These are phyloP conservation scores for Pteruthius melanotis DNA, from an alignment of 2,113 vertebrate genomes.

Conservation along the genomic window DNA sequence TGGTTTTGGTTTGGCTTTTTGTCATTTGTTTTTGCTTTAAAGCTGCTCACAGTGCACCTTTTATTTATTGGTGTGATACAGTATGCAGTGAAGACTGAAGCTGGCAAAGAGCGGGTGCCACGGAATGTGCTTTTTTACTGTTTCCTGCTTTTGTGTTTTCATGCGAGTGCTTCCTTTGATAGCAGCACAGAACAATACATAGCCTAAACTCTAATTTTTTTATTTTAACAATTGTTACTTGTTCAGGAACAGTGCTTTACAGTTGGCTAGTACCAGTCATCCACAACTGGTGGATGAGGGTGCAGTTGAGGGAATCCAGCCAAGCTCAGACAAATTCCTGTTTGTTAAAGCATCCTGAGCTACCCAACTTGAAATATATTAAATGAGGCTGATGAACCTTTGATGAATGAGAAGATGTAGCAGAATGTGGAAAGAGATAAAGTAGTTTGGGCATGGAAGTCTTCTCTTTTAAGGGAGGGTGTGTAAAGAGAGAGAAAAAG, in stretches of 20 bases:
- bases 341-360: slow-evolving; percentile 9
- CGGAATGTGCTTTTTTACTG: background rate
- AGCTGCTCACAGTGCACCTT: background rate
- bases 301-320: background rate
- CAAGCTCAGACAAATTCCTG: slow-evolving; percentile 23
- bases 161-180: slow-evolving; percentile 57
- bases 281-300: background rate
- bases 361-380: background rate
- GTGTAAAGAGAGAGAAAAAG: background rate
- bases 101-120: background rate
- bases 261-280: slow-evolving; percentile 64
- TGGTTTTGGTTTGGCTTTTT: background rate
- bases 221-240: slow-evolving; percentile 55
- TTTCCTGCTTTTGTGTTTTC: slow-evolving; percentile 62
- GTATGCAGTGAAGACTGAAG: background rate
- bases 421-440: background rate
- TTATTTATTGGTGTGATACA: background rate
- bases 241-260: slow-evolving; percentile 52
- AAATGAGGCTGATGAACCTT: background rate
- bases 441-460: background rate
- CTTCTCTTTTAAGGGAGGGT: background rate
- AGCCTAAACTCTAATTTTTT: background rate
- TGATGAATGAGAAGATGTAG: background rate
- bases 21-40: background rate
- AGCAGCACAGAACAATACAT: slow-evolving; percentile 48